Percentiles rank a stretch among this genome's conserved stretches.
phyloP scores from a whole-genome alignment of 2,888 invertebrate species.

The Tortricodes alternella region DNA sequence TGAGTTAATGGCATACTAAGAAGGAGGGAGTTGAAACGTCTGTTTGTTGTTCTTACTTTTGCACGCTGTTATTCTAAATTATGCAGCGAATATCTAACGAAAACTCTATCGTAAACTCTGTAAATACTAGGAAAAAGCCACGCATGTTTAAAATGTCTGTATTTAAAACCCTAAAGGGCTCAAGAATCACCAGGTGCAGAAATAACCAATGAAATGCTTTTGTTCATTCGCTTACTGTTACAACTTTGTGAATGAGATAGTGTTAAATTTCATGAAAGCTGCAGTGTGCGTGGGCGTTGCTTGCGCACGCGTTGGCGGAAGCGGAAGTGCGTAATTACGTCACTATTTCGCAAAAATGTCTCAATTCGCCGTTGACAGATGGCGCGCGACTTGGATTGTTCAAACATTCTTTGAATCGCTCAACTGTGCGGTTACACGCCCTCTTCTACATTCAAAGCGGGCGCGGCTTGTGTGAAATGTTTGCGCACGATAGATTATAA shows the following conservation, averaged over 20 bases:
- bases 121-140: no score
- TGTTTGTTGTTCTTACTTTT: no score
- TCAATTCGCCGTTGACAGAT: conserved; percentile 74
- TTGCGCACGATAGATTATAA: conserved; percentile 31
- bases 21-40: no score
- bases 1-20: no score
- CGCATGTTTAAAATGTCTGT: neutral
- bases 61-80: no score
- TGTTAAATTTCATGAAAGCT: conserved; percentile 62
- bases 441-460: conserved; percentile 36
- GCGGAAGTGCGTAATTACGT: conserved; percentile 77
- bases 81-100: no score
- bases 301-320: conserved; percentile 78
- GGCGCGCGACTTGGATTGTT: conserved; percentile 66
- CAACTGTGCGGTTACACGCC: conserved; percentile 65
- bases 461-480: conserved; percentile 32
- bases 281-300: conserved; percentile 63
- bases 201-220: no score
- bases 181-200: neutral
- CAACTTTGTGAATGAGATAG: conserved; percentile 42
- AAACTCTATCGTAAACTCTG: no score
- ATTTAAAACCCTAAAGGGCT: neutral
- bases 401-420: conserved; percentile 69
- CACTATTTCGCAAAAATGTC: conserved; percentile 79
- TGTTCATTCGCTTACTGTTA: conserved; percentile 8